phyloP scores from a whole-genome alignment of 2,888 invertebrate species.

The Caenorhabditis parvicauda region DNA sequence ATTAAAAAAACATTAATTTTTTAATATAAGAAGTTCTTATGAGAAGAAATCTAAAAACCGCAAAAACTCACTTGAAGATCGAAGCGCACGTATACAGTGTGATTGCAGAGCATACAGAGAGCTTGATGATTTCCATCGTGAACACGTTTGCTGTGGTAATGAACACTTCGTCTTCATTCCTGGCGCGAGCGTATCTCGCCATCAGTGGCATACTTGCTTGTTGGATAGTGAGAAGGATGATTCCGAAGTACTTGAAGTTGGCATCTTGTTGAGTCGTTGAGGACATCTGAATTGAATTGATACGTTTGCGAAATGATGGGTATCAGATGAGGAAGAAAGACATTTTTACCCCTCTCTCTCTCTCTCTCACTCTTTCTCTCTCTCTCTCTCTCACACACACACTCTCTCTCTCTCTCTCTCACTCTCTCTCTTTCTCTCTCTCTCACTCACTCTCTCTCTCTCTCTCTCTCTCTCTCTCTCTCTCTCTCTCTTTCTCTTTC shows the following conservation, averaged over 20 bases:
- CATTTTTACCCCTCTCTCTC: slow-evolving; percentile 10
- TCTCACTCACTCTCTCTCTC: slow-evolving; percentile 11
- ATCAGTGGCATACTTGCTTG: slow-evolving; percentile 61
- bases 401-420: slow-evolving; percentile 10
- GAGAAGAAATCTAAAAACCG: too few species aligned
- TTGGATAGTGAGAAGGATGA: slow-evolving; percentile 51
- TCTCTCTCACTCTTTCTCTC: slow-evolving; percentile 10
- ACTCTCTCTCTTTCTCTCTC: slow-evolving; percentile 4
- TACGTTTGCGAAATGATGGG: not conserved
- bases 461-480: too few species aligned
- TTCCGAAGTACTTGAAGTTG: slow-evolving; percentile 51
- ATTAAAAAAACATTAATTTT: too few species aligned
- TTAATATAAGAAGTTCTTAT: too few species aligned
- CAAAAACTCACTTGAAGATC: slow-evolving; percentile 31
- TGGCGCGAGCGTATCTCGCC: slow-evolving; percentile 53
- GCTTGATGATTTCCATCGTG: slow-evolving; percentile 59
- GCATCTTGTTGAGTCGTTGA: slow-evolving; percentile 16
- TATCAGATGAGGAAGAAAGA: slow-evolving; percentile 1
- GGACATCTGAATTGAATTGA: not conserved
- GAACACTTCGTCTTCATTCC: slow-evolving; percentile 47
- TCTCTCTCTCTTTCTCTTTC: slow-evolving; percentile 19
- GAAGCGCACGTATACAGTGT: slow-evolving; percentile 42
- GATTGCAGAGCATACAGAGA: slow-evolving; percentile 46
- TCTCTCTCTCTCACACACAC: slow-evolving; percentile 15
- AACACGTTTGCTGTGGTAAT: slow-evolving; percentile 61